Conservation (phyloP, 1,140 invertebrate species). For the Nephotettix cincticeps region DNA sequence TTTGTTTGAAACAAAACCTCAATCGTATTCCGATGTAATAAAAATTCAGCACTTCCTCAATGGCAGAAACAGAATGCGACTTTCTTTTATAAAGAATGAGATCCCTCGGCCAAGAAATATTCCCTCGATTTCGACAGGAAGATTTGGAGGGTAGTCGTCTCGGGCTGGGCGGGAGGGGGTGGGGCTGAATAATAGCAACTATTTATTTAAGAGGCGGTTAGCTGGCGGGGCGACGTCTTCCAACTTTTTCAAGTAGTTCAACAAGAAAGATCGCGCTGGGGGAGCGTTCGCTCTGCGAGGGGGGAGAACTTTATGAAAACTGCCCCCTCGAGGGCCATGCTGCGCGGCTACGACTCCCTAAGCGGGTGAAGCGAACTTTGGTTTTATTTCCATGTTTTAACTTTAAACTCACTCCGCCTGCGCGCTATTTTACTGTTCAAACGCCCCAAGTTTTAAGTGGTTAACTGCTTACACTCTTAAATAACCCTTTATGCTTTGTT, state of each 20-base stretch:
- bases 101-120: conserved; percentile 3
- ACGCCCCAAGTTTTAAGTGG: neutral
- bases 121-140: conserved; percentile 12
- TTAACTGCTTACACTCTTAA: neutral
- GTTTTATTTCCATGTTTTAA: conserved; percentile 15
- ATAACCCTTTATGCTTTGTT: neutral
- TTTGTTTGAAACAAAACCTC: too few relatives aligned
- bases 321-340: neutral
- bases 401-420: neutral
- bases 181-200: conserved; percentile 8
- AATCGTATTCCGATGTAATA: too few relatives aligned
- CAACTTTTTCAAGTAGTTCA: conserved; percentile 5
- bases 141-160: neutral
- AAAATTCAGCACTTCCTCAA: too few relatives aligned
- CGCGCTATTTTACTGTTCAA: neutral
- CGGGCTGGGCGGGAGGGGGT: neutral
- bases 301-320: conserved; percentile 2
- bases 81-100: conserved; percentile 1
- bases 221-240: neutral
- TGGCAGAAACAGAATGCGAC: too few relatives aligned
- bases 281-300: neutral
- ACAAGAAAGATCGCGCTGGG: neutral
- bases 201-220: conserved; percentile 15
- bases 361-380: neutral
- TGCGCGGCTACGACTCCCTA: neutral